Percentiles rank a stretch among this genome's conserved stretches.
phyloP scores from a whole-genome alignment of 1,140 invertebrate genomes.

The Portunus trituberculatus region DNA sequence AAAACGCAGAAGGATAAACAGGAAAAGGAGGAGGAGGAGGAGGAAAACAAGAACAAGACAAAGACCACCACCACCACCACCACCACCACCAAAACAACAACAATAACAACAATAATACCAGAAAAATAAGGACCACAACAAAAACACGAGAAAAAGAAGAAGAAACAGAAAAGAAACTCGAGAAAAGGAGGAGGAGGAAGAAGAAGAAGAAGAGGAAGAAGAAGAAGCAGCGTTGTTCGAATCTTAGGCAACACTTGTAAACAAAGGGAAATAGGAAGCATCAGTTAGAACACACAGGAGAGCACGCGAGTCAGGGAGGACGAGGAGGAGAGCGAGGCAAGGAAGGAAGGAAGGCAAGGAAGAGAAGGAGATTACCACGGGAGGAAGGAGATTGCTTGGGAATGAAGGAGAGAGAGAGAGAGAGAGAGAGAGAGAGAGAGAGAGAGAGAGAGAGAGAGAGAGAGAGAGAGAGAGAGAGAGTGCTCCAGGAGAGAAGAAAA shows the following conservation, averaged over 20 bases:
- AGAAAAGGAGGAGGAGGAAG: neutral
- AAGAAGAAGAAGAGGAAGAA: neutral
- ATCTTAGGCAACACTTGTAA: neutral
- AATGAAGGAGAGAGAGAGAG: neutral
- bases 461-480: neutral
- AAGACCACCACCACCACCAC: neutral
- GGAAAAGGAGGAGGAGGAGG: neutral
- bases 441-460: neutral
- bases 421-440: neutral
- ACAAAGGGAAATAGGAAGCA: neutral
- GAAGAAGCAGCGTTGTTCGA: neutral
- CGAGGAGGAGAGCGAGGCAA: neutral
- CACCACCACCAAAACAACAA: too few species aligned
- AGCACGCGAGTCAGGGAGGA: neutral
- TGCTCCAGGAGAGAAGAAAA: neutral
- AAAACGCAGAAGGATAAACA: neutral
- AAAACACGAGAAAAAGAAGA: too few species aligned
- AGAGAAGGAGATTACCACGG: neutral
- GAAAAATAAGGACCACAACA: neutral
- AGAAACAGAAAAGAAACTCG: neutral
- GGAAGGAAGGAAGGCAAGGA: neutral
- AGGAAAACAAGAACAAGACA: neutral
- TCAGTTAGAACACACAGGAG: neutral
- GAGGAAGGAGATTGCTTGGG: neutral
- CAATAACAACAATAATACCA: neutral